Conservation (phyloP, 2,113 vertebrate genomes). For the Pedionomus torquatus region DNA sequence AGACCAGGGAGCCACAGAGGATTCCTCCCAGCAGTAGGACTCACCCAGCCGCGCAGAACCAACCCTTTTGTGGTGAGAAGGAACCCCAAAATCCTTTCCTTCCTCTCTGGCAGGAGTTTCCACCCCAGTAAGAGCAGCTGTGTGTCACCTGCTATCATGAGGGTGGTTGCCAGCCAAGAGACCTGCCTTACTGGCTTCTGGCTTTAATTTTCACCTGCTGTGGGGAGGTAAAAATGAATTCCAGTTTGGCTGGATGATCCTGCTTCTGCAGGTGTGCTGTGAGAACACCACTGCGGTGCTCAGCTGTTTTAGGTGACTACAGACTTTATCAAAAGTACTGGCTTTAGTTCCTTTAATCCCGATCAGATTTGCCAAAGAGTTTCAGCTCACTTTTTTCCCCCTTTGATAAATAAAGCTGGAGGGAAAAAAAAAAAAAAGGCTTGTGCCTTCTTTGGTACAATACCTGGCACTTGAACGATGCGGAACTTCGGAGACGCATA, state of each 20-base stretch:
- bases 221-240: not conserved
- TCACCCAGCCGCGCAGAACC: not conserved
- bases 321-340: slow-evolving; percentile 12
- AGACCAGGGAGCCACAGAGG: not conserved
- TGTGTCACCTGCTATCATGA: not conserved
- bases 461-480: not conserved
- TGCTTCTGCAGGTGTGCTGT: not conserved
- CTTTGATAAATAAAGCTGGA: not conserved
- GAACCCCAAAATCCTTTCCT: not conserved
- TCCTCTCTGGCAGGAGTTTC: not conserved
- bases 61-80: not conserved
- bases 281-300: not conserved
- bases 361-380: not conserved
- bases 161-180: not conserved
- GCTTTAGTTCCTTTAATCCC: not conserved
- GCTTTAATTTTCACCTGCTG: slow-evolving; percentile 18
- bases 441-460: not conserved
- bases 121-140: not conserved
- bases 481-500: not conserved
- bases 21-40: not conserved
- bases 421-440: not conserved
- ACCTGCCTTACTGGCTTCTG: not conserved
- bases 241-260: slow-evolving; percentile 19
- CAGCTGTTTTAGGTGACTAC: not conserved
- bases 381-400: not conserved